Percentiles rank a stretch among this genome's conserved stretches.
phyloP scores from a whole-genome alignment of 2,113 vertebrate species.

The Notarius quadriscutis region DNA sequence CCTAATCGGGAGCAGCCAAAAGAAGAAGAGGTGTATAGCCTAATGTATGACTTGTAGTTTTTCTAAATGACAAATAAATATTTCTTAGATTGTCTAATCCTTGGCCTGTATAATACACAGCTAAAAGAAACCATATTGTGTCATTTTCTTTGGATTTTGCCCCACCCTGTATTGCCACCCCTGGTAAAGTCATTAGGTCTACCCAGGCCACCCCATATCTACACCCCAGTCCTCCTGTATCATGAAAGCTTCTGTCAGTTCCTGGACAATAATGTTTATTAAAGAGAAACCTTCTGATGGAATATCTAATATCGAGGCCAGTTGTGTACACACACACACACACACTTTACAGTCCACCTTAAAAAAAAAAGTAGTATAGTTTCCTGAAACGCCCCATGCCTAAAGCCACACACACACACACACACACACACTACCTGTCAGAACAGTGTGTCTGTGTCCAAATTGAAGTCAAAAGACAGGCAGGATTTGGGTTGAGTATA shows the following conservation, averaged over 20 bases:
- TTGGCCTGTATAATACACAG: no score
- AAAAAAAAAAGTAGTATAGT: slow-evolving; percentile 22
- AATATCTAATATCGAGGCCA: no score
- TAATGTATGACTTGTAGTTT: neutral
- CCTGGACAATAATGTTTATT: neutral
- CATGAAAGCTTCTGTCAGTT: neutral
- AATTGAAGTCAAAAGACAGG: neutral
- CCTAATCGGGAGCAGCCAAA: no score
- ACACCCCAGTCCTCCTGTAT: neutral
- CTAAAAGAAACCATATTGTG: no score
- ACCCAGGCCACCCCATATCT: neutral
- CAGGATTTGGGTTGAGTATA: neutral
- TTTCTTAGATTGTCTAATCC: no score
- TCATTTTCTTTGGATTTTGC: neutral
- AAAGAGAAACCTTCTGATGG: no score
- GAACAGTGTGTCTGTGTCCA: neutral
- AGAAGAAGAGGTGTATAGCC: no score
- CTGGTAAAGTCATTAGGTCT: neutral
- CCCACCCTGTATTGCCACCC: neutral
- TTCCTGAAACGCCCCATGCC: slow-evolving; percentile 48
- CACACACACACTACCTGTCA: neutral
- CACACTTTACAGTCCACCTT: slow-evolving; percentile 28
- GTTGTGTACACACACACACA: neutral
- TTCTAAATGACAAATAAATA: neutral
- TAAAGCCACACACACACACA: slow-evolving; percentile 1